Evolutionary conservation across 2,888 invertebrate genomes (phyloP), one percentile per base, ranked within the genome.

Genomic region (Andrena marginata): DNA sequence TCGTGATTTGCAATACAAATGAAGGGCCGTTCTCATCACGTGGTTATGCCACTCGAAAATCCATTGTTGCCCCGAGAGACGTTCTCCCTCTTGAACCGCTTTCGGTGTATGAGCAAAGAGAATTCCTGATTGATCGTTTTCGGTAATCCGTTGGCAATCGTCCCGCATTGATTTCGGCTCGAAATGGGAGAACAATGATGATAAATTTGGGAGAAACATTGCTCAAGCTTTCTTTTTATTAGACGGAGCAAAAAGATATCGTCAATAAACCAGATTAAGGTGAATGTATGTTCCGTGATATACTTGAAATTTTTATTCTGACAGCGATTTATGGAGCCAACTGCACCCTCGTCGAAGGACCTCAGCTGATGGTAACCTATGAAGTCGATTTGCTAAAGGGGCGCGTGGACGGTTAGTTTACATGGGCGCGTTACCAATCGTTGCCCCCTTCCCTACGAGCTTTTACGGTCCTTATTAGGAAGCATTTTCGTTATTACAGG

Each of bases 341-440:
- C 23, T 49, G 1, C 2, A n/a, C 35, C 49, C 35, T 62, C 23
- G 10, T 42, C 35, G n/a, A 42, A 49, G 10, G 20, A 71, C 48
- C 49, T 76, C 71, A 60, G 64, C 76, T 80, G 60, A 5, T 48
- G 56, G 68, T 2, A 49, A 48, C 42, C 2, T 76, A 56, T 23
- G 49, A 84, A 75, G 70, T 10, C 69, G 73, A 77, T 79, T 73
- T 74, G 59, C 67, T 10, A 69, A 85, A 82, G 68, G 67, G 59
- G 85, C 29, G 82, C 60, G 76, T 79, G 73, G 49, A 33, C 29
- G 73, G 80, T 71, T 70, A 68, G 48, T 51, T 70, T 51, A 65
- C 70, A 35, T 64, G 31, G 68, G 82, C 16, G 79, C 35, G 82
- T 72, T 49, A n/a, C 29, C 26, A 65, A 68, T 35, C 51, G 35